phyloP scores from a whole-genome alignment of 1,140 invertebrate genomes.

The Cydia fagiglandana region DNA sequence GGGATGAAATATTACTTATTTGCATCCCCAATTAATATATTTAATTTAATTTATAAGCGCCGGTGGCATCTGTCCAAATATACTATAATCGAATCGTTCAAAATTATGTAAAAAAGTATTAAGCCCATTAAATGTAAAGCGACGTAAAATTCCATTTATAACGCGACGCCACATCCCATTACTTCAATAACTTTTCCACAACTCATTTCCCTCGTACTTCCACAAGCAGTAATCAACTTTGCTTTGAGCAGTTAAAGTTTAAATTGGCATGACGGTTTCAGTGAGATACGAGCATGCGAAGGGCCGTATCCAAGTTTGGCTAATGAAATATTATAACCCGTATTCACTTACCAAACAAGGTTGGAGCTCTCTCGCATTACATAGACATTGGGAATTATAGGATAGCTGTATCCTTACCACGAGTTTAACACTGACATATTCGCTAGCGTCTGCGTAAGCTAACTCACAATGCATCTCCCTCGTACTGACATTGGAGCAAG shows the following conservation, averaged over 20 bases:
- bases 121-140: background rate
- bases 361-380: background rate
- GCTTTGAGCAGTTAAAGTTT: background rate
- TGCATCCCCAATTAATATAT: background rate
- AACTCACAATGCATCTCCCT: too few relatives aligned
- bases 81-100: background rate
- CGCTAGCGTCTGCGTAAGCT: too few relatives aligned
- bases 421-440: too few relatives aligned
- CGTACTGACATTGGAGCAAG: too few relatives aligned
- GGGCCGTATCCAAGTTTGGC: background rate
- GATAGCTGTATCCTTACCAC: background rate
- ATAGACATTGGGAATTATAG: background rate
- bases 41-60: too few relatives aligned
- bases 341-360: conserved; percentile 21
- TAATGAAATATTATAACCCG: conserved; percentile 28
- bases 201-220: background rate
- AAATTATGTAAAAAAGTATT: background rate
- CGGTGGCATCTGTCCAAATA: conserved; percentile 5
- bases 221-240: background rate
- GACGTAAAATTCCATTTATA: background rate
- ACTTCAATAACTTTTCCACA: background rate
- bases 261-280: background rate
- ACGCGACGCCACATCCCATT: background rate
- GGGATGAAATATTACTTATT: background rate
- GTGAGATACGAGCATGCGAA: background rate